Base-by-base conservation (phyloP, 35 echinoderm and acorn worm species). In the Hemicentrotus pulcherrimus region DNA sequence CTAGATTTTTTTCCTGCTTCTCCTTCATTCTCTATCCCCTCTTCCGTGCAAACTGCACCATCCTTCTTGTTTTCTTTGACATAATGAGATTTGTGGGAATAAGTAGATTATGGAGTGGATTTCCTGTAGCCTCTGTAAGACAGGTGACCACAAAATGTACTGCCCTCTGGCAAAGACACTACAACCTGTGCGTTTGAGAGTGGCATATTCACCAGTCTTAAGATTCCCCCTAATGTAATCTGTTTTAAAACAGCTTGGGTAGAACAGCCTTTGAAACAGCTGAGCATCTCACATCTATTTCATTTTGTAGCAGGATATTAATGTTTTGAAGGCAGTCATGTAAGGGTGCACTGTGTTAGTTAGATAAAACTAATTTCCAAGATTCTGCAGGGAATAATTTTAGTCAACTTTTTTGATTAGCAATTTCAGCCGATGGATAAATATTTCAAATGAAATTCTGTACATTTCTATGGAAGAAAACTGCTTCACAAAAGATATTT, bases 121-220 rank as follows among this genome's bases (percentile, higher is more conserved):
- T 78, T 78, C 65, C 65, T 78, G 65, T 78, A 55, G 50, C 50
- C 50, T 55, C 50, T 55, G 50, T 11, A 28, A 28, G 65, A n/a
- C 65, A 78, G 65, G 65, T 78, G 65, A 78, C 65, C 65, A 78
- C 65, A 78, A 30, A 78, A 78, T 78, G 65, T n/a, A 78, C 22
- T 78, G 65, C 65, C 65, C 65, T 78, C 65, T n/a, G 65, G 65
- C 65, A 78, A n/a, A n/a, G 65, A 78, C 65, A n/a, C 28, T 22
- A n/a, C 65, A 78, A 78, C 65, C 65, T 78, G 65, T 78, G n/a
- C 6, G 65, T 22, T n/a, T 78, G 65, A 78, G 65, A 78, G 65
- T 28, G 65, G 65, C 19, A 78, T 28, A 78, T 78, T 28, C 65
- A 78, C 24, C 65, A n/a, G 65, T n/a, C 65, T 78, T n/a, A 2